Conservation (phyloP, 2,113 vertebrate species). For the Mirounga angustirostris region DNA sequence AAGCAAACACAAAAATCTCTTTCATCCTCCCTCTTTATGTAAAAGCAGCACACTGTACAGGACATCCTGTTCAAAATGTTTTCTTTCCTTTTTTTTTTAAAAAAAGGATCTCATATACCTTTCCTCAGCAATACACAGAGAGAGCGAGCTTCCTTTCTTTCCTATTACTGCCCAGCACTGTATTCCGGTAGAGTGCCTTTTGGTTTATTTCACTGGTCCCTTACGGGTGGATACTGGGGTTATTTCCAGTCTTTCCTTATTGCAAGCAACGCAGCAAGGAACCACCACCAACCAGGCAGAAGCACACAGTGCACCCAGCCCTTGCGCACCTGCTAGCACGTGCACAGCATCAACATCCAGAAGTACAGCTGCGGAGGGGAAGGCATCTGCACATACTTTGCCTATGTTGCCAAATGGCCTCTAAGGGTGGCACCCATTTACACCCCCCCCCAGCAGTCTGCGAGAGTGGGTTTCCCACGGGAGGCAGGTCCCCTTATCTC, state of each 20-base stretch:
- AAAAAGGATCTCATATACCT: background rate
- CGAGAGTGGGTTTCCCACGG: background rate
- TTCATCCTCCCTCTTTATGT: background rate
- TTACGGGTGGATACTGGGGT: background rate
- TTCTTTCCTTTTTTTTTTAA: background rate
- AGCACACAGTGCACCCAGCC: background rate
- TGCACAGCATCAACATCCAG: background rate
- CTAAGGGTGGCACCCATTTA: background rate
- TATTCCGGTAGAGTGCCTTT: background rate
- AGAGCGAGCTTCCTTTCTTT: background rate
- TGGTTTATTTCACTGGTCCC: background rate
- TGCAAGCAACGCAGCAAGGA: background rate
- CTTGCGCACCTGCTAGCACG: no score
- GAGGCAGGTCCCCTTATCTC: background rate
- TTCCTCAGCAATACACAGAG: background rate
- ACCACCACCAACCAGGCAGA: background rate
- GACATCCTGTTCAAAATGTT: background rate
- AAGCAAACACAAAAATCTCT: background rate
- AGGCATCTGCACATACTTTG: accelerated
- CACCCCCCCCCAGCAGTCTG: background rate
- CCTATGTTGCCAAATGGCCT: background rate
- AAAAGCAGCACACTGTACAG: background rate
- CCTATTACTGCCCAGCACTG: background rate
- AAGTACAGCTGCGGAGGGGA: background rate
- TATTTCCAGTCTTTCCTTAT: background rate